Conservation (phyloP, 2,797 vertebrate genomes). For the Pteronotus mesoamericanus region DNA sequence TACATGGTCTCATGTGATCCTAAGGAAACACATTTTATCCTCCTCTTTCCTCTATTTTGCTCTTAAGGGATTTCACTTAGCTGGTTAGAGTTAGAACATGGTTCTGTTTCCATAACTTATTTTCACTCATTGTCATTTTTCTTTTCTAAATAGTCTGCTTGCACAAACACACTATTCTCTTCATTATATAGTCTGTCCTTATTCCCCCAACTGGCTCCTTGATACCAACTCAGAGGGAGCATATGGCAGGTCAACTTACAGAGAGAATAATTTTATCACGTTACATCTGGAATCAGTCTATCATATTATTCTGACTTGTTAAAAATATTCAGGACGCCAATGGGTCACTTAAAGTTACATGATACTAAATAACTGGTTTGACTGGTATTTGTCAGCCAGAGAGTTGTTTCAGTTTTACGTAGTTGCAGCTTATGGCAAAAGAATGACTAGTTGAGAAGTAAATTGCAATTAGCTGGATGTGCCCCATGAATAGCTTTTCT, state of each 20-base stretch:
- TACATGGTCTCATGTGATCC: neutral
- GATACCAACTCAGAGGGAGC: neutral
- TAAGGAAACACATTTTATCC: neutral
- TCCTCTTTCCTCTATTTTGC: neutral
- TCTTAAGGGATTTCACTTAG: neutral
- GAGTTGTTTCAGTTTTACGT: constrained; percentile 25
- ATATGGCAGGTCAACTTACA: neutral
- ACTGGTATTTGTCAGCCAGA: neutral
- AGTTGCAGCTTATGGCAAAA: neutral
- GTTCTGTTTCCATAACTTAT: neutral
- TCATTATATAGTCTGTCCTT: neutral
- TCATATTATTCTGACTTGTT: neutral
- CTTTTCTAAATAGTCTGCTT: neutral
- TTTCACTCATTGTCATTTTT: neutral
- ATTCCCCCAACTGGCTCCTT: neutral
- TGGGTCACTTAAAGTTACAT: constrained; percentile 30
- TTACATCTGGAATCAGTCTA: neutral
- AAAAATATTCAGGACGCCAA: neutral
- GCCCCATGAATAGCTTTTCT: constrained; percentile 53
- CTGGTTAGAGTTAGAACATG: neutral
- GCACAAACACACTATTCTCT: neutral
- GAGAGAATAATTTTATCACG: constrained; percentile 14
- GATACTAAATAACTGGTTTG: neutral
- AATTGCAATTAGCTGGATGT: constrained; percentile 46
- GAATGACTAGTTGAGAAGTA: constrained; percentile 38